Base-by-base conservation (phyloP, 2,113 vertebrate genomes). In the Ahaetulla prasina region DNA sequence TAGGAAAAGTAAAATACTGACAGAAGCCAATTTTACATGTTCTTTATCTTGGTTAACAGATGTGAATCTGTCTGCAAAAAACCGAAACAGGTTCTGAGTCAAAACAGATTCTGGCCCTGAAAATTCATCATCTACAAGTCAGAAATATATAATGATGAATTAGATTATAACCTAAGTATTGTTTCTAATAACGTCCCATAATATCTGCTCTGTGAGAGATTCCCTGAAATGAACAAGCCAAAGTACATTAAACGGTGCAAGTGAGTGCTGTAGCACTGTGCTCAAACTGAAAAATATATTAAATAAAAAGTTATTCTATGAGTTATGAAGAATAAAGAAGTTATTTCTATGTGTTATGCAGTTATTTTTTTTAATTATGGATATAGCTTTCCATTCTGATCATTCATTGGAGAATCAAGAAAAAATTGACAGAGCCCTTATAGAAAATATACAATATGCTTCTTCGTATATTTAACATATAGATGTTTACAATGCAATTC, bases 1-100 rank as follows among this genome's bases (percentile, higher is more conserved):
- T 90, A 88, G 45, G 43, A 93, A 92, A 25, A 93, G 92, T 63
- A 63, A 92, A 54, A 94, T 16, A 7, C 20, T 50, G 55, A 23
- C 23, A 63, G 30, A 11, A 80, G 49, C 23, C 39, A 60, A 49
- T 85, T 89, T 35, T 16, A 89, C 9, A 35, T 47, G 2, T 45
- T n/a, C 35, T 57, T 12, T 49, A 47, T 85, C 12, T 47, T 89
- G 5, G 2, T 43, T 55, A 85, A 16, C 84, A 16, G 6, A n/a
- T 54, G 30, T 35, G n/a, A 35, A 7, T 23, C 16, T 45, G 39
- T 43, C 2, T 68, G 10, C 35, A 88, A 47, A 88, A 88, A 45
- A 25, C 2, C 30, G 60, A 47, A 85, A 27, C 9, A 25, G 57
- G 57, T 27, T 60, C 3, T 60, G 9, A 60, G 3, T 89, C 50